phyloP scores from a whole-genome alignment of 2,113 vertebrate genomes.

The Orycteropus afer region DNA sequence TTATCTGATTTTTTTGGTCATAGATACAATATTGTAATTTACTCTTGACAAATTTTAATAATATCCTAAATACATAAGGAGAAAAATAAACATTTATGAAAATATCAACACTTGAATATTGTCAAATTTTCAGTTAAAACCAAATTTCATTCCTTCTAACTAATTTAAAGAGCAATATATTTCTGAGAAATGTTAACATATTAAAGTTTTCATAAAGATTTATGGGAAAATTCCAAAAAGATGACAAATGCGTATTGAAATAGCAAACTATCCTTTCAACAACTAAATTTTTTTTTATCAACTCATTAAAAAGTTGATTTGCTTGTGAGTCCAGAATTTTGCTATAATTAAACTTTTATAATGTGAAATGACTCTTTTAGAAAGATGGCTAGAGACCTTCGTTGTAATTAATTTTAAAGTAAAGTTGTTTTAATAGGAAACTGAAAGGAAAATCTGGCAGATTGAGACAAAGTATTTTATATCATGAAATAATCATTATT shows the following conservation, averaged over 20 bases:
- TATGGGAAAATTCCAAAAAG: not conserved
- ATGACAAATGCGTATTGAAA: slow-evolving; percentile 5
- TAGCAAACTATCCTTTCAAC: not conserved
- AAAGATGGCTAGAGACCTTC: not conserved
- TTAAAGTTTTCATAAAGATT: not conserved
- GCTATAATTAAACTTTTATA: not conserved
- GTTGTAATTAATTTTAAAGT: not conserved
- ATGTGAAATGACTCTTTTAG: not conserved
- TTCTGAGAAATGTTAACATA: not conserved
- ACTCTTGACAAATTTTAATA: not conserved
- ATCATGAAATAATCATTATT: not conserved
- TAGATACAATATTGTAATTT: not conserved
- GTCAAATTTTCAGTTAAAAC: not conserved
- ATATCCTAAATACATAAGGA: not conserved
- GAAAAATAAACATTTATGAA: not conserved
- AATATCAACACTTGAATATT: not conserved
- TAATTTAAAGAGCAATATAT: not conserved
- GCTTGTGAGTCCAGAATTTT: not conserved
- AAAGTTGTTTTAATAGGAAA: not conserved
- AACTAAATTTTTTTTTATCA: not conserved
- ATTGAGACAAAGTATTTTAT: not conserved
- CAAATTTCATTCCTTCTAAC: not conserved
- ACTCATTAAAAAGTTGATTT: not conserved
- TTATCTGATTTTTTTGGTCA: not conserved
- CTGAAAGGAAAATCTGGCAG: not conserved